Conservation (phyloP, 2,888 invertebrate genomes). For the Callimorpha dominula region DNA sequence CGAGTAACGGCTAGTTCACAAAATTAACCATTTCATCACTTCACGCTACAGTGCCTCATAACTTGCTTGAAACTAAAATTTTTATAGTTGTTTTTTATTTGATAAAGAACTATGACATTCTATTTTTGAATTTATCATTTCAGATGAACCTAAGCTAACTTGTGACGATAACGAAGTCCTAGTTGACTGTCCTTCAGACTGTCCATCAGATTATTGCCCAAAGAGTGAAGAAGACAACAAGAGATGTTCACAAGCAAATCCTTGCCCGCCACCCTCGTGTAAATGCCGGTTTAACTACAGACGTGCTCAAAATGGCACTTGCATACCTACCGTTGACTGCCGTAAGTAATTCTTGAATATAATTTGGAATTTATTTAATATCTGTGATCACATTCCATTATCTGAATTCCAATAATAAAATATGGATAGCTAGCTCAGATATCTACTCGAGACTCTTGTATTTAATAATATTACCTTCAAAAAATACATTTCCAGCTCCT, state of each 20-base stretch:
- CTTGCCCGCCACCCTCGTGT: constrained; percentile 11
- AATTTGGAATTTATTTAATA: not conserved
- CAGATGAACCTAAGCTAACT: not conserved
- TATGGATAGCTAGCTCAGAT: no score
- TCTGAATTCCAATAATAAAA: not conserved
- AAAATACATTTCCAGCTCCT: constrained; percentile 3
- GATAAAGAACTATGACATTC: not conserved
- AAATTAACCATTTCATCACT: no score
- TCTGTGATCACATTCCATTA: not conserved
- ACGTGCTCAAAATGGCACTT: constrained; percentile 22
- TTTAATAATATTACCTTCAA: no score
- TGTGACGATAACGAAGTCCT: constrained; percentile 45
- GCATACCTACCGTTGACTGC: constrained; percentile 34
- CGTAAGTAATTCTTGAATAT: constrained; percentile 21
- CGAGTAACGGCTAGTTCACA: no score
- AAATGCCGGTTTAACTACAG: constrained; percentile 19
- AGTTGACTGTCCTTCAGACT: constrained; percentile 54
- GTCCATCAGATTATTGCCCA: constrained; percentile 49
- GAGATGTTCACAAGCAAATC: constrained; percentile 5
- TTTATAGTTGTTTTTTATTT: not conserved
- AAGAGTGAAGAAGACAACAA: constrained; percentile 11
- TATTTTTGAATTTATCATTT: not conserved
- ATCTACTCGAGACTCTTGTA: no score
- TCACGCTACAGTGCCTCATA: no score
- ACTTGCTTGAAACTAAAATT: no score